phyloP scores from a whole-genome alignment of 2,797 vertebrate genomes.

The Onychomys arenicola region DNA sequence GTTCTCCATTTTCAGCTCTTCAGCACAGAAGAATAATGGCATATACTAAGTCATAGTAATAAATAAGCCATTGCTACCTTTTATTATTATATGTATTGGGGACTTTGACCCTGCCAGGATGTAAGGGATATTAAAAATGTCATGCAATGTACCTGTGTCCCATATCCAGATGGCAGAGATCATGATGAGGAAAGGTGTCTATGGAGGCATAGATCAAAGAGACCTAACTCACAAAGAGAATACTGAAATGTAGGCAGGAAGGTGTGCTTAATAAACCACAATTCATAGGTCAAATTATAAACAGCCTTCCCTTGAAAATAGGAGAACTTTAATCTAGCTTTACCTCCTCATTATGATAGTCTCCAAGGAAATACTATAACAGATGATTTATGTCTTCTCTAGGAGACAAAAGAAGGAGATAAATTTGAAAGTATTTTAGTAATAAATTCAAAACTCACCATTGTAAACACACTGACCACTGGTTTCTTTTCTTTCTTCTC shows the following conservation, averaged over 20 bases:
- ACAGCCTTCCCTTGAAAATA: background rate
- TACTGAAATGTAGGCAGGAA: background rate
- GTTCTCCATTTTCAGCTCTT: slow-evolving; percentile 37
- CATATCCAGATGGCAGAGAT: background rate
- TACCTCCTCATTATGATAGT: background rate
- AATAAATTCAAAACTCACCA: slow-evolving; percentile 86
- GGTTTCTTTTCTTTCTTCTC: slow-evolving; percentile 84
- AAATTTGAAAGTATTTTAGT: background rate
- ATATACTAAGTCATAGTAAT: background rate
- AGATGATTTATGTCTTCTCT: slow-evolving; percentile 42
- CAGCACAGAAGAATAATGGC: background rate
- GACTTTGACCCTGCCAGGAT: slow-evolving; percentile 27
- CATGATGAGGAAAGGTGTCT: background rate
- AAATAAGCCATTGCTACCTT: slow-evolving; percentile 5
- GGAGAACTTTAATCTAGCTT: slow-evolving; percentile 18
- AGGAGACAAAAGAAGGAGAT: background rate
- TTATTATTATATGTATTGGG: background rate
- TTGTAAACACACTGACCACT: slow-evolving; percentile 84
- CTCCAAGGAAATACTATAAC: slow-evolving; percentile 1
- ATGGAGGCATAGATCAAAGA: background rate
- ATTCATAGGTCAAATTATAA: background rate
- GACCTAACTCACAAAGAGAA: background rate
- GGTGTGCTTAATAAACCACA: background rate
- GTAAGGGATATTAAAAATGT: slow-evolving; percentile 3
- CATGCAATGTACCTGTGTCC: background rate